Base-by-base conservation (phyloP, 1,140 invertebrate species). In the Galleria mellonella region DNA sequence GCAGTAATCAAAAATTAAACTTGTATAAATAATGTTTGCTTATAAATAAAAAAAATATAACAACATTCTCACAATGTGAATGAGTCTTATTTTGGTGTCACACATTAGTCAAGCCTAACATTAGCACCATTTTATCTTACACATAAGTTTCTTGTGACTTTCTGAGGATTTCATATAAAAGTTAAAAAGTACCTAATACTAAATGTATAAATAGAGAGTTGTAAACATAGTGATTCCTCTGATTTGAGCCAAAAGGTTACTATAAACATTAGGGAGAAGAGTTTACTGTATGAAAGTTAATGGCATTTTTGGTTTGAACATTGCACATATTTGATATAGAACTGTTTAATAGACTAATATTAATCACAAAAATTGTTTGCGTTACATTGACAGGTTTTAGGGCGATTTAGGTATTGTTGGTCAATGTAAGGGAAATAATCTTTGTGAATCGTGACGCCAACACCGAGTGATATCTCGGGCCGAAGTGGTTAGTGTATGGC, bases 81-180 rank as follows among this genome's bases (percentile, higher is more conserved):
- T 73, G 73, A 82, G 81, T 82, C 77, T 83, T 74, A 68, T 67
- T 77, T 81, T 82, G 81, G 81, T 84, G 81, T 78, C 72, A 83
- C 68, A 84, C 74, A 84, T 83, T 76, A 84, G 81, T 71, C 65
- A 68, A 79, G 74, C 74, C 78, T 83, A 79, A 83, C 64, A 83
- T 85, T 84, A 85, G 82, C 82, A 85, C 82, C 82, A 78, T 79
- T 74, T 72, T 72, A 77, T 74, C 82, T 83, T 83, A 83, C 68
- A 79, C 78, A 78, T 83, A 78, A 75, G 67, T 66, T 63, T 83
- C 17, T 84, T 85, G 82, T 85, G 82, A 85, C 82, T 83, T 77
- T 65, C 76, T 75, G 76, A 83, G 68, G 75, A 75, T 82, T 82
- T 79, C 66, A 67, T 84, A 81, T 63, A 81, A 84, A 82, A 81